Base-by-base conservation (phyloP, 2,797 vertebrate genomes). In the Bovichtus variegatus region DNA sequence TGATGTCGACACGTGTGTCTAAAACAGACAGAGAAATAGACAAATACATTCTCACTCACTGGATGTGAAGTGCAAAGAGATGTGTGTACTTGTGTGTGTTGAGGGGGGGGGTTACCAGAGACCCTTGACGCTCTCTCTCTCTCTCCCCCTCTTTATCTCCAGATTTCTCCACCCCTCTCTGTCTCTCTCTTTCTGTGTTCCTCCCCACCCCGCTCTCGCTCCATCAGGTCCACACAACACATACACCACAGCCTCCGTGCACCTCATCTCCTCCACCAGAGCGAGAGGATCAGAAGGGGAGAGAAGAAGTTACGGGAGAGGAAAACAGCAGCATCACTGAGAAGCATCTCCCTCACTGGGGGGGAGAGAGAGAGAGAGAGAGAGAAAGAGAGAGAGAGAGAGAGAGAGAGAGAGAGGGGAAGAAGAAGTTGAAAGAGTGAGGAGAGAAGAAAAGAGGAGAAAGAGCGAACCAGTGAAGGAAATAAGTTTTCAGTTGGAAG, bases 221-320 rank as follows among this genome's bases (percentile, higher is more conserved):
- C 86, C 87, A 88, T 84, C 89, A 87, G 90, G 87, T 93, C 91
- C 75, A 90, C 84, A 80, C 87, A 90, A 86, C 67, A 78, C 78
- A 78, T 65, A 72, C 64, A 69, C 64, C 72, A 67, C 76, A 86
- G 74, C 89, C 91, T 90, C 81, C 70, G 46, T 91, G 53, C 41
- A 73, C 71, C 57, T 86, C 84, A 36, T 78, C 80, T 85, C 71
- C 79, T 81, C 62, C 80, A 78, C 49, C 63, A 84, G 87, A 86
- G 86, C 78, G 76, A 78, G 90, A 80, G 80, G 74, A 82, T 63
- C 87, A 83, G 72, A 74, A 82, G 83, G 79, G 84, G 82, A 54
- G 55, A 82, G 74, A 71, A 82, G 71, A 71, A 80, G 83, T 67
- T 84, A 88, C 71, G 51, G 73, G 68, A 69, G 77, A 69, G 77